Evolutionary conservation across 2,113 vertebrate species (phyloP), one percentile per base, ranked within the genome.

Genomic region (Cyrtonyx montezumae): DNA sequence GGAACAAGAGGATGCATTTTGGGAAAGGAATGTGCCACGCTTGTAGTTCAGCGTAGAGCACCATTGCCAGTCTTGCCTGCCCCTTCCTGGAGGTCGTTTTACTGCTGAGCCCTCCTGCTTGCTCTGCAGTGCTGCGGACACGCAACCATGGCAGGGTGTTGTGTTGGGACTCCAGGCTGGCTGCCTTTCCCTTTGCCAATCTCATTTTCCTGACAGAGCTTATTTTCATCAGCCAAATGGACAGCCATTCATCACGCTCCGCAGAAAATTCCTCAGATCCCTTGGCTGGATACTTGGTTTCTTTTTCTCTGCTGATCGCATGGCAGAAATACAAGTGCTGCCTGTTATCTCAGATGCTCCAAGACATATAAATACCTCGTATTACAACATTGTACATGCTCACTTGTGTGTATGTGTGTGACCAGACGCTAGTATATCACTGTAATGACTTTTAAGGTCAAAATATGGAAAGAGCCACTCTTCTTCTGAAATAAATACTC

Each of bases 161-260:
- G 0, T 71, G 56, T 67, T 77, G 81, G 65, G 61, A 84, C 56
- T 30, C 30, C n/a, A 12, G 45, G 59, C 77, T 92, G 74, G 7
- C 76, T 90, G 79, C n/a, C 68, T 68, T 49, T 51, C 30, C 45
- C 46, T 71, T 76, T 79, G 88, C 22, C 81, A 69, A 45, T 58
- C 43, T 61, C 30, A 58, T 62, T 84, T 91, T 87, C 84, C 63
- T 88, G 49, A 76, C 80, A 90, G 84, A 87, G n/a, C 55, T 70
- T 36, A 66, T 79, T 92, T 92, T 91, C 55, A 26, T 49, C n/a
- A 84, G 32, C n/a, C 48, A 37, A 61, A 77, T 42, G 14, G 62
- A 55, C 20, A 32, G 36, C 9, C 49, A 66, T 87, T 89, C 53
- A 26, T 79, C 20, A 51, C 13, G 11, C 28, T 79, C 81, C 56